phyloP scores from a whole-genome alignment of 2,797 vertebrate genomes.

The Danio albolineatus region DNA sequence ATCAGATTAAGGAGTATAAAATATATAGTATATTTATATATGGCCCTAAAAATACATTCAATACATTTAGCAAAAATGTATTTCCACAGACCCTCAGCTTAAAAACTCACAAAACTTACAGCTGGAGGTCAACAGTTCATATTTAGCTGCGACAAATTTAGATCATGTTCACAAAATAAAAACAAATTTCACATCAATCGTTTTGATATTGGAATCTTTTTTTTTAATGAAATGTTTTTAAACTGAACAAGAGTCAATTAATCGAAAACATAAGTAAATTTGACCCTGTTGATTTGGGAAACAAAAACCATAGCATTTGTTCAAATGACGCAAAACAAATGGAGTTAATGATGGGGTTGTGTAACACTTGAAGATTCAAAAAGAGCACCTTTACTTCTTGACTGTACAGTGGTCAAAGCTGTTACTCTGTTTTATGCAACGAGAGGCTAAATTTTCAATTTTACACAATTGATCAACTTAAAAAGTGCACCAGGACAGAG shows the following conservation, averaged over 20 bases:
- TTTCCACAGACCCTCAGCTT: background rate
- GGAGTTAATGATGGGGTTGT: background rate
- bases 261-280: background rate
- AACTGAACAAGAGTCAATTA: background rate
- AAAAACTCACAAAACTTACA: too few species aligned
- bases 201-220: background rate
- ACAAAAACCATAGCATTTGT: background rate
- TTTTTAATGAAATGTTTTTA: background rate
- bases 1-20: too few species aligned
- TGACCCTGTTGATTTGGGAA: background rate
- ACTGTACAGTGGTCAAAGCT: slow-evolving; percentile 11
- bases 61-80: background rate
- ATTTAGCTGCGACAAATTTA: background rate
- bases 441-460: background rate
- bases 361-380: slow-evolving; percentile 6
- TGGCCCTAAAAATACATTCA: background rate
- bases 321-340: background rate
- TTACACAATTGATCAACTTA: background rate
- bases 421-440: background rate
- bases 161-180: background rate
- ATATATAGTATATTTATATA: too few species aligned
- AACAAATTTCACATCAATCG: background rate
- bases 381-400: slow-evolving; percentile 26
- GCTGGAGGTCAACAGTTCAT: background rate
- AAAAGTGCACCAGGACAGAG: background rate